Conservation (phyloP, 2,888 invertebrate species). For the Drosophila borborema region DNA sequence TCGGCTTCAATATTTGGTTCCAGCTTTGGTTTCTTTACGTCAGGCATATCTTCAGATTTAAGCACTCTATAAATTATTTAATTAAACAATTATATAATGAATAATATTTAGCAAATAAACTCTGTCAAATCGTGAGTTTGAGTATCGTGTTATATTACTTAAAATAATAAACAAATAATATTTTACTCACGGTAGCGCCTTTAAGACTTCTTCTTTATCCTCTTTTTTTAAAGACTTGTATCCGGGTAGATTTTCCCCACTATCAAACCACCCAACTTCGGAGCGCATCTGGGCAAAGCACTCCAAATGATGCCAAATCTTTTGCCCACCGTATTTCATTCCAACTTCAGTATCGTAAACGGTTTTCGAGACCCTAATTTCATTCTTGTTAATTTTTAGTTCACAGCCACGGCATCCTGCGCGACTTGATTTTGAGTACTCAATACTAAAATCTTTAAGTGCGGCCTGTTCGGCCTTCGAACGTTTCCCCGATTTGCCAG, state of each 20-base stretch:
- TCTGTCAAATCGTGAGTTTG: too few species aligned
- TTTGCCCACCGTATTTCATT: conserved; percentile 92
- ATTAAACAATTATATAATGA: not conserved
- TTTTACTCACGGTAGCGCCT: conserved; percentile 88
- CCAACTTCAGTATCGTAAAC: conserved; percentile 93
- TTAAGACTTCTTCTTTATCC: conserved; percentile 89
- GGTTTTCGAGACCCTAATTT: conserved; percentile 92
- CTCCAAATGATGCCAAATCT: conserved; percentile 95
- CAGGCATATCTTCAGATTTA: conserved; percentile 87
- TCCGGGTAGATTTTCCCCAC: conserved; percentile 92
- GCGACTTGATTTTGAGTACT: conserved; percentile 94
- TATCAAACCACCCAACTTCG: conserved; percentile 90
- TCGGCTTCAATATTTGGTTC: conserved; percentile 88
- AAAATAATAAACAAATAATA: not conserved
- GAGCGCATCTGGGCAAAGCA: conserved; percentile 92
- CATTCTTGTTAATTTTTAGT: conserved; percentile 91
- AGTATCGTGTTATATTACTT: too few species aligned
- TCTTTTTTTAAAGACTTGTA: conserved; percentile 89
- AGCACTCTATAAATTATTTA: conserved; percentile 61
- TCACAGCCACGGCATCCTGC: conserved; percentile 94
- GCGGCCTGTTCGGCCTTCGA: conserved; percentile 84
- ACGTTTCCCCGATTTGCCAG: conserved; percentile 74
- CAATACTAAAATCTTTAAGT: conserved; percentile 90
- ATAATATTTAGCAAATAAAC: too few species aligned
- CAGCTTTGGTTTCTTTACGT: conserved; percentile 89